Percentiles rank a stretch among this genome's conserved stretches.
phyloP scores from a whole-genome alignment of 1,140 invertebrate species.

The Leptinotarsa defecta region DNA sequence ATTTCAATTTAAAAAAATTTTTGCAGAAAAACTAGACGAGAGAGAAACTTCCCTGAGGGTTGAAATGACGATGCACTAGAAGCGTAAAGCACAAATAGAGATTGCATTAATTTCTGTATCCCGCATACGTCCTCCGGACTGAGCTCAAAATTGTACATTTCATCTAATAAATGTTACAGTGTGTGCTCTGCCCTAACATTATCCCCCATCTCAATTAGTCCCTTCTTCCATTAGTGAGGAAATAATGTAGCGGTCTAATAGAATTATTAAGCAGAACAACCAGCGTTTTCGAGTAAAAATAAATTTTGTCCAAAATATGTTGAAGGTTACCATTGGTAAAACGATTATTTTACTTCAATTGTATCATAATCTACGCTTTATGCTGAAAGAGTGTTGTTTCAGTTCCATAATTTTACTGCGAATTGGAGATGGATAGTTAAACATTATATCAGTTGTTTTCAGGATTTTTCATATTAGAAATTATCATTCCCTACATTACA shows the following conservation, averaged over 20 bases:
- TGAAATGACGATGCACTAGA: not conserved
- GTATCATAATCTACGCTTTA: too few relatives aligned
- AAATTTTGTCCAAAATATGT: not conserved
- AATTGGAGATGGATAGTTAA: too few relatives aligned
- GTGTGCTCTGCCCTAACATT: slow-evolving; percentile 10
- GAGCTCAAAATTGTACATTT: slow-evolving; percentile 7
- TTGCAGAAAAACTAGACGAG: too few relatives aligned
- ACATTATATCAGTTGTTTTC: too few relatives aligned
- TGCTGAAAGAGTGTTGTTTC: too few relatives aligned
- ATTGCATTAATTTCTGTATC: not conserved
- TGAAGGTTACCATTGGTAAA: not conserved
- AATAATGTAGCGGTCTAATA: slow-evolving; percentile 8
- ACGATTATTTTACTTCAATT: too few relatives aligned
- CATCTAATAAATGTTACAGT: slow-evolving; percentile 14
- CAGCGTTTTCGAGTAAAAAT: slow-evolving; percentile 7
- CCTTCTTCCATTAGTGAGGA: not conserved
- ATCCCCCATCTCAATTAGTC: not conserved
- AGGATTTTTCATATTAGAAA: too few relatives aligned
- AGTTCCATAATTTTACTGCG: too few relatives aligned
- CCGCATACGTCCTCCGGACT: not conserved
- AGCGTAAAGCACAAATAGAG: not conserved
- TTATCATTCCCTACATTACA: too few relatives aligned
- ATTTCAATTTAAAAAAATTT: too few relatives aligned
- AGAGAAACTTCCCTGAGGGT: not conserved
- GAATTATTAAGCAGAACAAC: slow-evolving; percentile 19